Evolutionary conservation across 2,888 invertebrate species (phyloP), one percentile per base, ranked within the genome.

Genomic region (Branchipolynoe longqiensis): DNA sequence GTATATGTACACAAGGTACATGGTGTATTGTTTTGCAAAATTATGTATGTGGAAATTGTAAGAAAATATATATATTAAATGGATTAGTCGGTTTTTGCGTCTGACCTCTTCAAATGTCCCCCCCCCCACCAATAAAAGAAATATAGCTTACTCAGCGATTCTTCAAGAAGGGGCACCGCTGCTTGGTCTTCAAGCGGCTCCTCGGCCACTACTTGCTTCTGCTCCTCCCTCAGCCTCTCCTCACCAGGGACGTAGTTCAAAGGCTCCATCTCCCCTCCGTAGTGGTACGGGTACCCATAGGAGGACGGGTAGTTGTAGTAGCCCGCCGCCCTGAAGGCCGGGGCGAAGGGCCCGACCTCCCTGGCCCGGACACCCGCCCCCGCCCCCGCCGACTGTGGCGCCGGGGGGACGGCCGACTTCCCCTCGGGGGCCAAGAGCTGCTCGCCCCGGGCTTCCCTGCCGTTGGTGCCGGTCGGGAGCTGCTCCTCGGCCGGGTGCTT

Each of bases 221-320:
- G 73, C 48, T 78, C 78, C 78, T 48, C 48, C 41, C n/a, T 18
- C 14, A 31, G 31, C 62, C 28, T 28, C 18, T 78, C 48, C 48
- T 78, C 78, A 31, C 48, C 41, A 2, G 78, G 78, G 78, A 78
- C 14, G 22, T 78, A 78, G 28, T 41, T 4, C 6, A 78, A n/a
- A n/a, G 78, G 78, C 48, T 78, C 78, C 1, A 78, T 41, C 0
- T 78, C 25, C 6, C 2, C 78, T 78, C 78, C n/a, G 54, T 78
- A 78, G 18, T 78, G 28, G 54, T 41, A 48, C 22, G 28, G 78
- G 78, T 48, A 48, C 3, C n/a, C n/a, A n/a, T n/a, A n/a, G 62
- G 62, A 4, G 62, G n/a, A 4, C 1, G 41, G 78, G 48, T 41
- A 78, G 12, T 69, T 69, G 69, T 69, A 69, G 69, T 22, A n/a